Base-by-base conservation (phyloP, 2,113 vertebrate genomes). In the Rhinopithecus roxellana region DNA sequence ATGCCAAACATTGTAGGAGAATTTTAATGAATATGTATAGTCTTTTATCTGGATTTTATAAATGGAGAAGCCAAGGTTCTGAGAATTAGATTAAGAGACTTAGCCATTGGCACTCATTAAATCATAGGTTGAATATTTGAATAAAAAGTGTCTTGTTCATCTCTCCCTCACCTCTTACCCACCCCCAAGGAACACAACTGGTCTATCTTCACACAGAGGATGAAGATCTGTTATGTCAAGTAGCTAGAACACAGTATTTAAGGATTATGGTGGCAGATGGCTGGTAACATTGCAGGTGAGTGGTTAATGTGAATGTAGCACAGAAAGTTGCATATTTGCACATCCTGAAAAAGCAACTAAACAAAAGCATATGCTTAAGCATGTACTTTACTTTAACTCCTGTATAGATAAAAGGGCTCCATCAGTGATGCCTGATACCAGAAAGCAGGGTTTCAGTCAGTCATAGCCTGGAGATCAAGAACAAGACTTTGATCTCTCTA, bases 131-230 rank as follows among this genome's bases (percentile, higher is more conserved):
- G 85, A 38, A 80, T 50, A 80, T 70, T 84, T 92, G 6, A 84
- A 79, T 77, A 3, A 59, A 57, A 90, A 88, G 1, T 67, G 0
- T 81, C 30, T 55, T 64, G 17, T 69, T 93, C 7, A 25, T 57
- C 2, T 57, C 59, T 70, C 17, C 43, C 3, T 1, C 1, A 45
- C 1, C 17, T 2, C 23, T 11, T 45, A 0, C 4, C 11, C 4
- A n/a, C 7, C 8, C 8, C 1, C 38, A 88, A 48, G 64, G 6
- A 90, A 93, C 35, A 50, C 9, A 82, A 22, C 25, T 59, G 7
- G 20, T 86, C 14, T 35, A 18, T 3, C 23, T 61, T 4, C 20
- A 27, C 38, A 13, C 1, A 67, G 48, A 88, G 1, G 9, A 89
- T 27, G 10, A 50, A 84, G 27, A 27, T 67, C 22, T 8, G 9